Evolutionary conservation across 2,113 vertebrate genomes (phyloP), one percentile per base, ranked within the genome.

Genomic region (Illadopsis cleaveri): DNA sequence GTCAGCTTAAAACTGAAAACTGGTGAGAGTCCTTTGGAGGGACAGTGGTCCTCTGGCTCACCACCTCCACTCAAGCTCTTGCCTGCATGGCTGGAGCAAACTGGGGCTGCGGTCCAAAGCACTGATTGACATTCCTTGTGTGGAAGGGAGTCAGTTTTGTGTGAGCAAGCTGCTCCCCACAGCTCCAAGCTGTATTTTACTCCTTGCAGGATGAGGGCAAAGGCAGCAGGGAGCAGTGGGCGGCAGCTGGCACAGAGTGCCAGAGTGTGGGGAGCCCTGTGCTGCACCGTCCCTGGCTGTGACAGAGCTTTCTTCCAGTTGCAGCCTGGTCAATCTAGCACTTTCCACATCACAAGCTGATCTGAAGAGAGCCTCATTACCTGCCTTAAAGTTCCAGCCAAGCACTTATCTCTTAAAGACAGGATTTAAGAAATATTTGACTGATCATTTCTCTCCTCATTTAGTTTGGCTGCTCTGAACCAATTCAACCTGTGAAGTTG

Each of bases 371-470:
- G 97, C 97, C 92, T 98, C 97, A 97, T 98, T 97, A 97, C 96
- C 95, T 84, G 93, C 96, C 94, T 96, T 89, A 86, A 95, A 95
- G 94, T 96, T 92, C 91, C 91, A 97, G 94, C 97, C 94, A 91
- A 94, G 93, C 95, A 97, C 94, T 96, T 96, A 96, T 94, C 95
- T 96, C 96, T 94, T 94, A 95, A 96, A 97, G 95, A 94, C 87
- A 70, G 78, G 93, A 90, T 94, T 96, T 97, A 94, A 96, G 96
- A 94, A 97, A 97, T 96, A 96, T 97, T 96, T 96, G 96, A 97
- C 95, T 98, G 97, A 98, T 98, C 95, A 95, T 96, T 97, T 96
- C 90, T 96, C 92, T 96, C 91, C 73, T 97, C 96, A 97, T 98
- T 97, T 96, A 96, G 94, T 97, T 97, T 94, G 93, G 94, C 95